Percentiles rank a stretch among this genome's conserved stretches.
Evolutionary conservation across 2,797 vertebrate genomes (phyloP).

Genomic region (Synanceia verrucosa): DNA sequence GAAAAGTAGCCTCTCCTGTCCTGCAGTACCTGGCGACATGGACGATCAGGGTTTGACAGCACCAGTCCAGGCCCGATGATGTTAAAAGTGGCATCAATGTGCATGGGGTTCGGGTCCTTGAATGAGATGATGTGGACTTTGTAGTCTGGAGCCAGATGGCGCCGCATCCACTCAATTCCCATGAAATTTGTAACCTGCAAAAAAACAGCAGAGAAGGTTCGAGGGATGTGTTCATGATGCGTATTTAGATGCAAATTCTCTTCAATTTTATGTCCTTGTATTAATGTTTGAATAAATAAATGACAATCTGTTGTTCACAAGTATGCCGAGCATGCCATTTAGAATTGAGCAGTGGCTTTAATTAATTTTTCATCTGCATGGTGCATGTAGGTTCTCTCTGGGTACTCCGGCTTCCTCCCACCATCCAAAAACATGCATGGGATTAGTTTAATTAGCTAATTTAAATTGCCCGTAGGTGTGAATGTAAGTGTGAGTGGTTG

Average conservation of each 20-base stretch:
- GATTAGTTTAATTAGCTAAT: too few relatives aligned
- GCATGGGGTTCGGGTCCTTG: slow-evolving; percentile 98
- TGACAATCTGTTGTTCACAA: neutral
- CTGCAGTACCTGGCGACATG: slow-evolving; percentile 90
- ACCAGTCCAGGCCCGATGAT: slow-evolving; percentile 98
- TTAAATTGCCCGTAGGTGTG: too few relatives aligned
- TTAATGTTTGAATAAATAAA: neutral
- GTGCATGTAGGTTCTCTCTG: neutral
- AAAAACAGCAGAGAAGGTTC: neutral
- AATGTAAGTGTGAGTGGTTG: too few relatives aligned
- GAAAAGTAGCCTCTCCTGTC: neutral
- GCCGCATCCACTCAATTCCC: slow-evolving; percentile 98
- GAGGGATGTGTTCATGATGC: neutral
- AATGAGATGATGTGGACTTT: slow-evolving; percentile 94
- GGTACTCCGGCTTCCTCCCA: too few relatives aligned
- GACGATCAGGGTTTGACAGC: slow-evolving; percentile 96
- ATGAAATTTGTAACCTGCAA: slow-evolving; percentile 94
- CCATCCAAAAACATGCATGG: too few relatives aligned
- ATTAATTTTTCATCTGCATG: slow-evolving; percentile 3
- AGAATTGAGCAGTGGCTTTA: neutral
- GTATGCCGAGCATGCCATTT: neutral
- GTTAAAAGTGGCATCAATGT: slow-evolving; percentile 98
- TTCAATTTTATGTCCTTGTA: neutral
- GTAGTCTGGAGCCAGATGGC: slow-evolving; percentile 95
- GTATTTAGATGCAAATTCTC: neutral